Percentiles rank a stretch among this genome's conserved stretches.
Conservation (phyloP, 2,797 vertebrate genomes). For the Hephaestus fuliginosus region DNA sequence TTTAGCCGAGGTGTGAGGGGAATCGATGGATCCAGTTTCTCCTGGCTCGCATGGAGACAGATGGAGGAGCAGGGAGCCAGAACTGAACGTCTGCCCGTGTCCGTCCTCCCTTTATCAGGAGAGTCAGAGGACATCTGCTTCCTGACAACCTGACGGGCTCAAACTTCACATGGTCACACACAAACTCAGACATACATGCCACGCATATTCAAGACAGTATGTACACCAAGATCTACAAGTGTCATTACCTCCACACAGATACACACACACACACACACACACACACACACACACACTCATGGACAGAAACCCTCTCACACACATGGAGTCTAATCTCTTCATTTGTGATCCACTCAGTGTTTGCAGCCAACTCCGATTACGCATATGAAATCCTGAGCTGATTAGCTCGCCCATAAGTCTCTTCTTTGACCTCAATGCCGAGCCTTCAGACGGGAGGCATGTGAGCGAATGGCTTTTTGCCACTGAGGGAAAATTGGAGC, state of each 20-base stretch:
- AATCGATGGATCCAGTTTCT: conserved; percentile 62
- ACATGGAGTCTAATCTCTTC: conserved; percentile 47
- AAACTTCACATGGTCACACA: not conserved
- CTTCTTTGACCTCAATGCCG: conserved; percentile 55
- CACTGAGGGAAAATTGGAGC: conserved; percentile 38
- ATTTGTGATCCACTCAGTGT: conserved; percentile 57
- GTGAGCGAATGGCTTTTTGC: conserved; percentile 44
- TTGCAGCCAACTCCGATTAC: conserved; percentile 61
- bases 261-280: not conserved
- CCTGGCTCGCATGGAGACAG: conserved; percentile 47
- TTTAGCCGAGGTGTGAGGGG: conserved; percentile 66
- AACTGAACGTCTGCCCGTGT: conserved; percentile 32
- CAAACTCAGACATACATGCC: not conserved
- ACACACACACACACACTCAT: not conserved
- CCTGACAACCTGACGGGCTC: conserved; percentile 17
- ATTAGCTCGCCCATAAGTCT: conserved; percentile 68
- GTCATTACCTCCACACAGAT: not conserved
- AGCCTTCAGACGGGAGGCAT: conserved; percentile 44
- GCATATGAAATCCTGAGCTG: conserved; percentile 61
- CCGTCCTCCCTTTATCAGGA: conserved; percentile 57
- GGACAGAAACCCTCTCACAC: not conserved
- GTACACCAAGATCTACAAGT: not conserved
- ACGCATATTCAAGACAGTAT: not conserved
- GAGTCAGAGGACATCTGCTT: conserved; percentile 57
- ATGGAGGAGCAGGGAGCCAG: conserved; percentile 51